These are phyloP conservation scores for Dicrostonyx torquatus DNA, from an alignment of 2,797 vertebrate species.

Conservation along the genomic window DNA sequence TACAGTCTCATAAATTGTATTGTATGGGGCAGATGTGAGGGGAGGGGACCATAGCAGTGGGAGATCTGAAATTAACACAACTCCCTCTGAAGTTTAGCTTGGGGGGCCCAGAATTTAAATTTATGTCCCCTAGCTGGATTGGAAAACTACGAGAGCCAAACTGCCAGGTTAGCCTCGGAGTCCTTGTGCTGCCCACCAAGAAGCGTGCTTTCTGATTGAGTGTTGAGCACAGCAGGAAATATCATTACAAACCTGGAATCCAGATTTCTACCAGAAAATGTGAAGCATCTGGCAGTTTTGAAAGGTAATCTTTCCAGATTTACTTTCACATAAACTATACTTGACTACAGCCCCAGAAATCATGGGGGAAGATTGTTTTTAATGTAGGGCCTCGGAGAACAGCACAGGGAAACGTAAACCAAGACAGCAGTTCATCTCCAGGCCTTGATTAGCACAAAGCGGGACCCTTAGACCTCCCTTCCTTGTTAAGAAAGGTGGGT, in stretches of 20 bases:
- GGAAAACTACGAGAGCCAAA: conserved; percentile 74
- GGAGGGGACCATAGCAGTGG: neutral
- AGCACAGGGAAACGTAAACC: conserved; percentile 60
- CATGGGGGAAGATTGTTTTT: conserved; percentile 75
- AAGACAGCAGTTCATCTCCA: conserved; percentile 69
- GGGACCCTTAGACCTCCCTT: conserved; percentile 14
- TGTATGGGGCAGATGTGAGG: conserved; percentile 51
- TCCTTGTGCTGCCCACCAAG: conserved; percentile 75
- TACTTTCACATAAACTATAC: conserved; percentile 84
- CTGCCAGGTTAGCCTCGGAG: conserved; percentile 77
- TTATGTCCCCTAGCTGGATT: conserved; percentile 67
- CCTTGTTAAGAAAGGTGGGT: conserved; percentile 54
- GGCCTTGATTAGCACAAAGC: conserved; percentile 68
- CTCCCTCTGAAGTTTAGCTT: conserved; percentile 71
- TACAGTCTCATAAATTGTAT: conserved; percentile 68
- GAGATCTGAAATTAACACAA: conserved; percentile 67
- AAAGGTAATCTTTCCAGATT: conserved; percentile 86
- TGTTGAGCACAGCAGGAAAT: conserved; percentile 84
- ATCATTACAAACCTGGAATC: conserved; percentile 83
- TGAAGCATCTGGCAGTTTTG: conserved; percentile 84
- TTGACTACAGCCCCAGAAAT: conserved; percentile 71
- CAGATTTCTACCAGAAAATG: conserved; percentile 84
- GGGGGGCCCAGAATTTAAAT: conserved; percentile 72
- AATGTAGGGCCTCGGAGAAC: conserved; percentile 69
- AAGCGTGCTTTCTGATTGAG: conserved; percentile 81